Conservation (phyloP, 2,888 invertebrate species). For the Steinernema carpocapsae region DNA sequence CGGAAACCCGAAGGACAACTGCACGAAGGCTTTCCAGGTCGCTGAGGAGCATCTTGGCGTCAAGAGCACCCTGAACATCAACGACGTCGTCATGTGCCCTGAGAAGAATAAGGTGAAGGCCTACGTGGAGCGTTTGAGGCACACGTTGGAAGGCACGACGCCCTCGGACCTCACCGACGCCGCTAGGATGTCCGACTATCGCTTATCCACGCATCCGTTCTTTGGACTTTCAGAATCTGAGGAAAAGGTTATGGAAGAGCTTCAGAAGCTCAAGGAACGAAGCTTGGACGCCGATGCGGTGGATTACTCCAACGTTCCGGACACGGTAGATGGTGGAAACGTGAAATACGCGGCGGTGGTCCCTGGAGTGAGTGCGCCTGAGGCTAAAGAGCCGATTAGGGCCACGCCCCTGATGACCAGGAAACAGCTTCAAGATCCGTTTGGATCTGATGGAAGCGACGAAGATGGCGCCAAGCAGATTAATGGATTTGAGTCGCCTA, state of each 20-base stretch:
- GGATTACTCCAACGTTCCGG: conserved; percentile 41
- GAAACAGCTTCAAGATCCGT: not conserved
- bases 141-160: conserved; percentile 40
- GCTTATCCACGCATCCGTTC: conserved; percentile 26
- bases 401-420: conserved; percentile 27
- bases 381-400: not conserved
- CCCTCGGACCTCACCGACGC: conserved; percentile 32
- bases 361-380: not conserved
- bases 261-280: conserved; percentile 46
- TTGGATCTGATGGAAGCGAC: conserved; percentile 28
- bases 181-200: conserved; percentile 40
- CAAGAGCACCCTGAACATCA: conserved; percentile 38
- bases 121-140: conserved; percentile 41
- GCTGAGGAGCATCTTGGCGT: conserved; percentile 36
- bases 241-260: conserved; percentile 47
- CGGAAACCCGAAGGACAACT: conserved; percentile 57
- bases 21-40: conserved; percentile 51
- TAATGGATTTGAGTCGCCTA: conserved; percentile 20
- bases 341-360: conserved; percentile 24
- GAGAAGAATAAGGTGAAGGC: conserved; percentile 41
- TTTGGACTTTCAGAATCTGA: conserved; percentile 36
- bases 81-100: conserved; percentile 43
- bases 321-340: conserved; percentile 36
- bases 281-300: conserved; percentile 50
- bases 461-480: conserved; percentile 1